Base-by-base conservation (phyloP, 2,797 vertebrate species). In the Microchirus variegatus region DNA sequence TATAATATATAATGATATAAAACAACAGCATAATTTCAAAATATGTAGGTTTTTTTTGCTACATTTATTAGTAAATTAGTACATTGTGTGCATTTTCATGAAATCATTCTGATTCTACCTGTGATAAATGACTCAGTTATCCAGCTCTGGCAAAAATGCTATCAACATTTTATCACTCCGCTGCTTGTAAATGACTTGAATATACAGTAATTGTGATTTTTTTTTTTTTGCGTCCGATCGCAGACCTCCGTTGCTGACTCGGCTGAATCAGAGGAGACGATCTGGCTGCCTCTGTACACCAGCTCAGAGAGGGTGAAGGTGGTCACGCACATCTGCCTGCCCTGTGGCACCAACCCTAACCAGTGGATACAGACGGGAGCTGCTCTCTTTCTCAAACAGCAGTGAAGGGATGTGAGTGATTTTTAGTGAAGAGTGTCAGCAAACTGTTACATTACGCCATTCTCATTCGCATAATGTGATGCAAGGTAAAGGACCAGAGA, bases 281-380 rank as follows among this genome's bases (percentile, higher is more conserved):
- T 99, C 73, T 96, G 94, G 67, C 80, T 99, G 73, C 97, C 97
- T 1, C 82, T 99, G 44, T 99, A 98, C 64, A 86, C 89, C 1
- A 98, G 94, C 9, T 72, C 94, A 1, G 97, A 99, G 84, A 90
- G 97, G 70, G 91, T 94, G 38, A 91, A 91, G 36, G 94, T 97
- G 82, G 95, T 99, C 44, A 95, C 95, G 53, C 96, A 96, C 58
- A 89, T 99, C 22, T 90, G 93, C 17, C 89, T 99, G 50, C 97
- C 97, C 14, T 97, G 95, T 60, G 95, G 95, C 45, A 86, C 90
- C 17, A 92, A 86, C 86, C 91, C 93, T 37, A 94, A 93, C 86
- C 95, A 93, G 59, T 99, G 97, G 97, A 95, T 99, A 66, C 97
- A 98, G 38, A 94, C 94, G 1, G 96, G 97, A 11, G 95, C 96